phyloP scores from a whole-genome alignment of 2,113 vertebrate species.

The Bothrops jararaca region DNA sequence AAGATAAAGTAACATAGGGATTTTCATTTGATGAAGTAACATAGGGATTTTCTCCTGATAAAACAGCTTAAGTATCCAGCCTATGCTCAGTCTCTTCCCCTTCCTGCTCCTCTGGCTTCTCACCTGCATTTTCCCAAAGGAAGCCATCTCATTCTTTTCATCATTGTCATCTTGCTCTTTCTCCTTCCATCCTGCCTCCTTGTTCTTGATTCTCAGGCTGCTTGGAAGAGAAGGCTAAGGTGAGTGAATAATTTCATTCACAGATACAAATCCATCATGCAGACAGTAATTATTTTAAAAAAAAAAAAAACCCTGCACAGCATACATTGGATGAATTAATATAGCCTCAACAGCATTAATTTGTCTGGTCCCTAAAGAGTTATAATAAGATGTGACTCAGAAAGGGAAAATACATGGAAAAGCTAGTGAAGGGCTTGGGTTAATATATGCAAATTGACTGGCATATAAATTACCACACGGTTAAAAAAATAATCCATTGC shows the following conservation, averaged over 20 bases:
- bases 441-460: conserved; percentile 78
- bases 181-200: conserved; percentile 22
- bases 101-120: background rate
- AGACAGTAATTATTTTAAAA: conserved; percentile 65
- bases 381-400: conserved; percentile 68
- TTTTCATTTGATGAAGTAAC: background rate
- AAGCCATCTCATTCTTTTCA: conserved; percentile 42
- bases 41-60: background rate
- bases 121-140: conserved; percentile 37
- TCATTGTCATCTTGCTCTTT: accelerated
- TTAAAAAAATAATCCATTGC: conserved; percentile 75
- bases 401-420: conserved; percentile 60
- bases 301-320: conserved; percentile 71
- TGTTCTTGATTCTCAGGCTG: conserved; percentile 43
- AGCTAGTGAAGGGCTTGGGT: conserved; percentile 66
- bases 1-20: background rate
- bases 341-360: conserved; percentile 68
- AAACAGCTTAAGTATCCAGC: background rate
- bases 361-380: conserved; percentile 66
- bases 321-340: conserved; percentile 74
- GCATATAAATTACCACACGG: conserved; percentile 69
- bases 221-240: conserved; percentile 63
- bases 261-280: conserved; percentile 72
- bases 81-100: conserved; percentile 42
- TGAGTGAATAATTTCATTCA: conserved; percentile 74